Evolutionary conservation across 2,888 invertebrate genomes (phyloP).

Genomic region (Chouioia cunea): DNA sequence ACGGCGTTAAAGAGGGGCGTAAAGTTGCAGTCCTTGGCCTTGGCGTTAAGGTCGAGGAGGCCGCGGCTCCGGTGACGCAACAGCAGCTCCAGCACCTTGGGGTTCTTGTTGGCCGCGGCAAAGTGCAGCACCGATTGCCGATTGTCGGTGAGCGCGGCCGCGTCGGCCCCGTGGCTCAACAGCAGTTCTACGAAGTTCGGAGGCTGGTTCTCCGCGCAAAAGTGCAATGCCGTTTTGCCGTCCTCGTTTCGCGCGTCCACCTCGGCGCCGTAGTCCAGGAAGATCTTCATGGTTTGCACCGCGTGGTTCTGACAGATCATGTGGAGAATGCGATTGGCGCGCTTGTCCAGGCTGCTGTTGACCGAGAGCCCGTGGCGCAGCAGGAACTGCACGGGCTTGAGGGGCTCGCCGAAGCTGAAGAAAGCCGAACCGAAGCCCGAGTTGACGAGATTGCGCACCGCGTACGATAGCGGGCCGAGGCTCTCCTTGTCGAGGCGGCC

Average conservation of each 20-base stretch:
- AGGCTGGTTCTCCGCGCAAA: conserved; percentile 28
- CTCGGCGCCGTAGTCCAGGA: conserved; percentile 28
- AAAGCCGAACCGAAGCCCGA: conserved; percentile 6
- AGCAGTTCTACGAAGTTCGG: conserved; percentile 12
- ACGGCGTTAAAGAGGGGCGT: conserved; percentile 38
- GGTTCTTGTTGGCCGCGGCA: conserved; percentile 33
- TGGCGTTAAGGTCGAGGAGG: conserved; percentile 23
- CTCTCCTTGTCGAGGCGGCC: conserved; percentile 4
- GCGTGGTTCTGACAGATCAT: conserved; percentile 36
- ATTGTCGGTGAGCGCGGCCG: conserved; percentile 10
- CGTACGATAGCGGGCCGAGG: conserved; percentile 18
- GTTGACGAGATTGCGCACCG: conserved; percentile 24
- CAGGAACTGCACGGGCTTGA: conserved; percentile 24
- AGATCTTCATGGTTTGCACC: conserved; percentile 23
- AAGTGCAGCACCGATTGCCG: conserved; percentile 31
- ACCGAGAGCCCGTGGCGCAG: conserved; percentile 27
- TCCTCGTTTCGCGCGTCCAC: conserved; percentile 23
- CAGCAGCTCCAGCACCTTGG: conserved; percentile 19
- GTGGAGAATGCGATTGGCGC: conserved; percentile 27
- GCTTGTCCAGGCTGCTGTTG: conserved; percentile 14
- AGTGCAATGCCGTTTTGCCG: conserved; percentile 34
- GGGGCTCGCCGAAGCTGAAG: conserved; percentile 8
- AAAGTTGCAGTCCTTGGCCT: conserved; percentile 22
- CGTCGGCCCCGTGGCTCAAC: conserved; percentile 27
- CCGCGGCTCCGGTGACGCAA: conserved; percentile 7